Percentiles rank a stretch among this genome's conserved stretches.
Evolutionary conservation across 2,797 vertebrate genomes (phyloP).

Genomic region (Fringilla coelebs): DNA sequence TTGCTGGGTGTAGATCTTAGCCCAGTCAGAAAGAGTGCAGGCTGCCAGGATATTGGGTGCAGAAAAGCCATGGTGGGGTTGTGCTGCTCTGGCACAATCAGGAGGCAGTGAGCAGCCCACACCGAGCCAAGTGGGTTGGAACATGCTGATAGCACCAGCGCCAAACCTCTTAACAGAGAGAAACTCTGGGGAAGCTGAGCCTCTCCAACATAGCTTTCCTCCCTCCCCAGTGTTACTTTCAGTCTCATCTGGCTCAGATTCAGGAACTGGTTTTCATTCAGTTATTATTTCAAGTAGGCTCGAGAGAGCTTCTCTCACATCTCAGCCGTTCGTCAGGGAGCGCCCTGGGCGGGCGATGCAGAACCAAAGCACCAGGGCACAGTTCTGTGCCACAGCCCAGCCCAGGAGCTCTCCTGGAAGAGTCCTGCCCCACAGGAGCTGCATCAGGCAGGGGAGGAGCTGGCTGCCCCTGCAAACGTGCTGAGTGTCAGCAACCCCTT

Average conservation of each 20-base stretch:
- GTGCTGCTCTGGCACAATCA: constrained; percentile 4
- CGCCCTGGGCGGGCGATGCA: neutral
- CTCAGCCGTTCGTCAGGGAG: neutral
- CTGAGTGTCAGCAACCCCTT: neutral
- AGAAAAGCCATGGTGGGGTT: neutral
- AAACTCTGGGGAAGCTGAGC: neutral
- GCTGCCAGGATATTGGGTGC: neutral
- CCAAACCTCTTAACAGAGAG: neutral
- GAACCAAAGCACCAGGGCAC: neutral
- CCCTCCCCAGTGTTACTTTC: neutral
- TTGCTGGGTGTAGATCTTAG: neutral
- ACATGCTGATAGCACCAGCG: neutral
- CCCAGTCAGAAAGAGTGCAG: neutral
- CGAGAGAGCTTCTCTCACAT: neutral
- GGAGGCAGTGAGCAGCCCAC: neutral
- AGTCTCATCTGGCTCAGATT: neutral
- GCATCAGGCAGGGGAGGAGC: neutral
- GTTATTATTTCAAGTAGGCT: neutral
- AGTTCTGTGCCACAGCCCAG: fast-evolving
- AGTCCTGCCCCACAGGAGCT: neutral
- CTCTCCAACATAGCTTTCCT: neutral
- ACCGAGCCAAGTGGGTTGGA: constrained; percentile 31
- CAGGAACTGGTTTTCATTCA: constrained; percentile 16
- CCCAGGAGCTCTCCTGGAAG: neutral
- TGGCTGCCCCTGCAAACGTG: neutral